Evolutionary conservation across 2,113 vertebrate genomes (phyloP).

Genomic region (Morone saxatilis): DNA sequence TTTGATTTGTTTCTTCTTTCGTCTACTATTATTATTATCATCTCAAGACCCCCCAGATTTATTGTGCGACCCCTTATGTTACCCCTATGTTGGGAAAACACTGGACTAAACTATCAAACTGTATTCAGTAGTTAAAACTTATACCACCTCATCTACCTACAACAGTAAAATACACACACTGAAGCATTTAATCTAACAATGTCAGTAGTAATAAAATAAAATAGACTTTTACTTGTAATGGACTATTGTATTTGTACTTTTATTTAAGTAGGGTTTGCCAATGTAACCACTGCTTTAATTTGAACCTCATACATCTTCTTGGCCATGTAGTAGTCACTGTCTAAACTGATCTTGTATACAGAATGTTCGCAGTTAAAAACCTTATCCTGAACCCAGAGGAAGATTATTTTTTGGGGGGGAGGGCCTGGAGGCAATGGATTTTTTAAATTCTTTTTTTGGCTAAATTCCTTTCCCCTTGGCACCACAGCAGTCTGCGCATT

Average conservation of each 20-base stretch:
- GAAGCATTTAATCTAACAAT: too few relatives aligned
- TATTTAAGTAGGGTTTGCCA: background rate
- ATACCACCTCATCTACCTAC: too few relatives aligned
- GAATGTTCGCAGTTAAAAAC: constrained; percentile 4
- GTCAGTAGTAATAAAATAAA: too few relatives aligned
- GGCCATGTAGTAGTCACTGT: background rate
- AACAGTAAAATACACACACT: too few relatives aligned
- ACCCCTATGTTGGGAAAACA: too few relatives aligned
- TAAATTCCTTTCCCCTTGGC: constrained; percentile 41
- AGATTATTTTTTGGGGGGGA: background rate
- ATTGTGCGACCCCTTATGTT: too few relatives aligned
- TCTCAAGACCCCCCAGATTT: too few relatives aligned
- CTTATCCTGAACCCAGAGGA: constrained; percentile 7
- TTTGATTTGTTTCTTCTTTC: too few relatives aligned
- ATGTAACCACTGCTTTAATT: background rate
- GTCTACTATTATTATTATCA: too few relatives aligned
- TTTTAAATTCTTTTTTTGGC: constrained; percentile 38
- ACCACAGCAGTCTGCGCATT: constrained; percentile 18
- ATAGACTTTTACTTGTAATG: background rate
- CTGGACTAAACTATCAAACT: too few relatives aligned
- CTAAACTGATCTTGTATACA: background rate
- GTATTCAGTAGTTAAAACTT: too few relatives aligned
- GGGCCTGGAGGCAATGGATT: constrained; percentile 19
- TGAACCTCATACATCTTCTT: background rate
- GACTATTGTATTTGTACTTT: background rate